These are phyloP conservation scores for Sebastes diaconus DNA, from an alignment of 2,797 vertebrate genomes.

Conservation along the genomic window DNA sequence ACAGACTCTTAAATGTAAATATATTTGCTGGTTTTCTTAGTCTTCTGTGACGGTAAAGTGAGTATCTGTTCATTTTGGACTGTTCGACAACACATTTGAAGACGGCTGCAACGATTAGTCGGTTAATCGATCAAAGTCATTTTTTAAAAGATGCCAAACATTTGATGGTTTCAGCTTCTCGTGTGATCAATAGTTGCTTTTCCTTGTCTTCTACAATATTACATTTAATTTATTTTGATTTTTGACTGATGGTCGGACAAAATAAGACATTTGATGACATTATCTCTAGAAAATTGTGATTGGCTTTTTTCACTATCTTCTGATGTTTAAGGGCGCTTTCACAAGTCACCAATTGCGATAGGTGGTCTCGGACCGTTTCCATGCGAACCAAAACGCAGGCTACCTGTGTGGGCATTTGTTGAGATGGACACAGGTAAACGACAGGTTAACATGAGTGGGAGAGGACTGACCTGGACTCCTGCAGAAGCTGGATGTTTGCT, in stretches of 20 bases:
- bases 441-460: too few relatives aligned
- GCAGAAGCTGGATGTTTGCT: too few relatives aligned
- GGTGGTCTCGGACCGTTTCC: too few relatives aligned
- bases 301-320: not conserved
- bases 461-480: too few relatives aligned
- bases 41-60: not conserved
- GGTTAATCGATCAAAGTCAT: not conserved
- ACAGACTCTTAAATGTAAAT: not conserved
- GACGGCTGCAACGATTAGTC: not conserved
- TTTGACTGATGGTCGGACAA: not conserved
- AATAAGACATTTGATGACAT: not conserved
- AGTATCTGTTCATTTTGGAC: not conserved
- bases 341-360: too few relatives aligned
- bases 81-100: not conserved
- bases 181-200: not conserved
- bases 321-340: not conserved
- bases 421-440: too few relatives aligned
- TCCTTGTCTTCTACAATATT: accelerated
- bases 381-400: accelerated
- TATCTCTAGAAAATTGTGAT: not conserved
- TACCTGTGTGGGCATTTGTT: too few relatives aligned
- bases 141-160: not conserved
- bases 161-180: not conserved
- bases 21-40: not conserved
- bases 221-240: not conserved